Base-by-base conservation (phyloP, 30 jellyfish, hydroid and myxozoan genomes). In the Sanderia malayensis region DNA sequence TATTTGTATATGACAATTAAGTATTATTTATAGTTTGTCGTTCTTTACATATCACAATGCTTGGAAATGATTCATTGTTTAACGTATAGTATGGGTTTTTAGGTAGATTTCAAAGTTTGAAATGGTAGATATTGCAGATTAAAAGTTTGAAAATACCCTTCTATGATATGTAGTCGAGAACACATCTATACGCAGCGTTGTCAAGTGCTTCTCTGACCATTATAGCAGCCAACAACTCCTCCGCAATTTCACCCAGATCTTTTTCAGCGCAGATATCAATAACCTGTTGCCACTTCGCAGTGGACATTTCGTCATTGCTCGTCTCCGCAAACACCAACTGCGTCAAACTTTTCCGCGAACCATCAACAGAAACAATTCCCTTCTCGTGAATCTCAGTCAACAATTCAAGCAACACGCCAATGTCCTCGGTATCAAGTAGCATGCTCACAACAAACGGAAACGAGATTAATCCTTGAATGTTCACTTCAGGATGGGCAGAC, bases 121-220 rank as follows among this genome's bases (percentile, higher is more conserved):
- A n/a, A n/a, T n/a, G n/a, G n/a, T n/a, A n/a, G n/a, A n/a, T n/a
- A n/a, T n/a, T n/a, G n/a, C n/a, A n/a, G n/a, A n/a, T n/a, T n/a
- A n/a, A n/a, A n/a, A n/a, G n/a, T n/a, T n/a, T n/a, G n/a, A n/a
- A n/a, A n/a, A n/a, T 59, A 1, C 31, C 46, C 8, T 4, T 1
- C 30, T 62, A 85, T 19, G 95, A 85, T 11, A 85, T 85, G 83
- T 86, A 86, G 59, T 86, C 96, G 10, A 72, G 27, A 24, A 86
- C 20, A 46, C 74, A 70, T 26, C 27, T 31, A 52, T 61, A 70
- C 44, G 86, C 80, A 15, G 94, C 96, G 9, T 19, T 71, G 37
- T 80, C 93, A 1, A 86, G 28, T 31, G 93, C 85, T 19, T 66
- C 82, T 57, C 96, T 20, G 18, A 83, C 73, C 7, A 60, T 33